A percentile compares a stretch with the other conserved stretches of the same genome.
phyloP scores from a whole-genome alignment of 2,888 invertebrate genomes.

The Xanthia icteritia region DNA sequence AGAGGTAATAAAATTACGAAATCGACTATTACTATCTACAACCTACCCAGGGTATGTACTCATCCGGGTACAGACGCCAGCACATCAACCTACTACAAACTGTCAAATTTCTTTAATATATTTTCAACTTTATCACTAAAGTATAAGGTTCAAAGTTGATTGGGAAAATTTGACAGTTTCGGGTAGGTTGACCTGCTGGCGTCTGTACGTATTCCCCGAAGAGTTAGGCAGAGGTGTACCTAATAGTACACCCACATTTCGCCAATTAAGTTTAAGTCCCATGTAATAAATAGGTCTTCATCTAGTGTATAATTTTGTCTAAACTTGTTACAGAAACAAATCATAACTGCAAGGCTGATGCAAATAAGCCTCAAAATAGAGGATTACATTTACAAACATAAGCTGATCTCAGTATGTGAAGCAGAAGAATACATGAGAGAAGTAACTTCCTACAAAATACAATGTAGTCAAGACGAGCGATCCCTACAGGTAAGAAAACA shows the following conservation, averaged over 20 bases:
- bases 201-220: not conserved
- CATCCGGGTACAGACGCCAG: too few species aligned
- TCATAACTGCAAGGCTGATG: constrained; percentile 74
- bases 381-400: constrained; percentile 77
- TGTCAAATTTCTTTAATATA: too few species aligned
- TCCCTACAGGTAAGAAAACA: constrained; percentile 75
- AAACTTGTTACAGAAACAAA: constrained; percentile 69
- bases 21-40: not conserved
- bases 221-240: not conserved
- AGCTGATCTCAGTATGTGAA: constrained; percentile 71
- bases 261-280: not conserved
- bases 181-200: too few species aligned
- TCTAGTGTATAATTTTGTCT: not conserved
- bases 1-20: not conserved
- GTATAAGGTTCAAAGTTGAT: too few species aligned
- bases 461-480: constrained; percentile 70
- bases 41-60: not conserved
- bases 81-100: too few species aligned
- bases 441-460: constrained; percentile 69
- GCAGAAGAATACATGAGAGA: constrained; percentile 75
- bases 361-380: constrained; percentile 78
- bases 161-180: too few species aligned
- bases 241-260: not conserved
- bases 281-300: not conserved
- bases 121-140: too few species aligned